Base-by-base conservation (phyloP, 2,888 invertebrate genomes). In the Chalcosyrphus nemorum region DNA sequence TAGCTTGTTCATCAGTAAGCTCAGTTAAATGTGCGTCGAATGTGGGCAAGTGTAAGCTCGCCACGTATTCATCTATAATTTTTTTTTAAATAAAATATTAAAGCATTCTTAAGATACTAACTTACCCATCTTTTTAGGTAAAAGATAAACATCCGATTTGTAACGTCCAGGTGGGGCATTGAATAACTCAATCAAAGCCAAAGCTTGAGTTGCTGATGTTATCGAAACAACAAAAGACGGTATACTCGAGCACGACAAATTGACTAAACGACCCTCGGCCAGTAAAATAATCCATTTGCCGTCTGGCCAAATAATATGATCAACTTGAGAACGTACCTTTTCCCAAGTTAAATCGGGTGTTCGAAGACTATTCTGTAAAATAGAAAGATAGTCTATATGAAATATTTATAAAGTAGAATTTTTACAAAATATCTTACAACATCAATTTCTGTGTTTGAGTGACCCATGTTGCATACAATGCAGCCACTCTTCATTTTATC, bases 201-300 rank as follows among this genome's bases (percentile, higher is more conserved):
- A 92, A 7, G 98, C 98, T 93, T 99, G 99, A 41, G 99, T 99
- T 81, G 98, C 97, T 2, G 98, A 97, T 35, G 99, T 99, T 88
- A 99, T 98, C 27, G 99, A 99, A 68, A 99, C 98, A 87, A 99
- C 98, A 92, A 99, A 98, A 21, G 98, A 99, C 5, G 99, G 98
- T 89, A 99, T 94, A 91, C 98, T 98, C 21, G 98, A 99, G 91
- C 99, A 99, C 89, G 98, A 98, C 86, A 97, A 93, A 93, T 99
- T 99, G 61, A 99, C 98, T 61, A 99, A 93, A 3, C 99, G 94
- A 38, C 99, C 99, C 92, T 98, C 98, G 1, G 98, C 98, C 81
- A 98, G 92, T 15, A 98, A 92, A 66, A 98, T 96, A 87, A 99
- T 97, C 81, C 98, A 94, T 92, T 98, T 99, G 82, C 98, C 97